Evolutionary conservation across 2,888 invertebrate species (phyloP).

Genomic region (Camptogramma bilineatum): DNA sequence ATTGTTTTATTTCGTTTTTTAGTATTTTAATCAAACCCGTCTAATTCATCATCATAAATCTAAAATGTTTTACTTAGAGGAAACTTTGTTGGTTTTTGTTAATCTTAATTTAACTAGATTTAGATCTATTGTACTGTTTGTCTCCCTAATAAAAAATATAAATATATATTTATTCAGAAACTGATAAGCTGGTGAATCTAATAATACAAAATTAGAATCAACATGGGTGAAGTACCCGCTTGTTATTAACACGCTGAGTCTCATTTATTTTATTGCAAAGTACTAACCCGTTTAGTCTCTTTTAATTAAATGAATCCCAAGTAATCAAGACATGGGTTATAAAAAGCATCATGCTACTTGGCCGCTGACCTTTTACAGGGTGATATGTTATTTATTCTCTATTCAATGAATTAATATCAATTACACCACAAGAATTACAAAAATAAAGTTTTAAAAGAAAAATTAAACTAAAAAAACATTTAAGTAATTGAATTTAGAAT

Average conservation of each 20-base stretch:
- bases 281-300: neutral
- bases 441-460: neutral
- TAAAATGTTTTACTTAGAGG: no score
- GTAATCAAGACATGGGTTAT: conserved; percentile 14
- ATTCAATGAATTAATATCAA: neutral
- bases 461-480: neutral
- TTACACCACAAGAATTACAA: neutral
- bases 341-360: conserved; percentile 5
- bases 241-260: neutral
- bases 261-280: neutral
- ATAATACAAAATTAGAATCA: neutral
- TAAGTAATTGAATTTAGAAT: neutral
- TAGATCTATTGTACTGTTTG: no score
- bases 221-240: neutral
- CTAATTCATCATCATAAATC: no score
- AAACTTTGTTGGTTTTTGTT: no score
- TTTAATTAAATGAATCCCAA: conserved; percentile 10
- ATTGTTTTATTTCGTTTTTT: no score
- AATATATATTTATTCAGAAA: neutral
- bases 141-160: no score
- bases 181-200: neutral
- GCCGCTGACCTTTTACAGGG: neutral
- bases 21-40: no score
- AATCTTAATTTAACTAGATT: no score
- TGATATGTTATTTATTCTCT: neutral